Conservation (phyloP, 2,797 vertebrate species). For the Sphaeramia orbicularis region DNA sequence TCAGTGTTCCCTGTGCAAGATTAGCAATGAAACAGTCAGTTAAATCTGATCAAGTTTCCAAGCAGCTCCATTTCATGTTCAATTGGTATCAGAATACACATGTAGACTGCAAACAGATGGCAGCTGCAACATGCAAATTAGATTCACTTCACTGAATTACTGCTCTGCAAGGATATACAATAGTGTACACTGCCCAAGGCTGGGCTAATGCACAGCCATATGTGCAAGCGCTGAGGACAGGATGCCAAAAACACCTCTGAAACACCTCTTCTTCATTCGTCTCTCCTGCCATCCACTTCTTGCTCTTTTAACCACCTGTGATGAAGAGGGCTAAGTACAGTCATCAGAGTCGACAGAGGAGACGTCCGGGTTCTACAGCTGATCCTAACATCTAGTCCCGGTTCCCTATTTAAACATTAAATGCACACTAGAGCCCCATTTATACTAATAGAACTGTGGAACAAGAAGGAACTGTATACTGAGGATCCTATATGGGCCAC, state of each 20-base stretch:
- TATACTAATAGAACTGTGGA: conserved; percentile 25
- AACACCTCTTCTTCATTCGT: conserved; percentile 35
- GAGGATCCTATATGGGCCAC: neutral
- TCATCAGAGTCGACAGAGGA: conserved; percentile 37
- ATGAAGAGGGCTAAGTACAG: conserved; percentile 36
- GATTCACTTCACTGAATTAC: conserved; percentile 37
- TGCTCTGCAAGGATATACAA: conserved; percentile 36
- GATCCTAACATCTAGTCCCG: conserved; percentile 38
- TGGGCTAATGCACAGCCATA: conserved; percentile 20
- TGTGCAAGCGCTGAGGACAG: conserved; percentile 16
- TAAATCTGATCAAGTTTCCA: conserved; percentile 45
- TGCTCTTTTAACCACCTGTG: conserved; percentile 46
- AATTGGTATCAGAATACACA: conserved; percentile 43
- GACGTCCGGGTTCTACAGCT: conserved; percentile 33
- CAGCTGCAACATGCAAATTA: conserved; percentile 50
- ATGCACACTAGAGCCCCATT: conserved; percentile 33
- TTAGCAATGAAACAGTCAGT: conserved; percentile 53
- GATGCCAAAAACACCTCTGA: neutral
- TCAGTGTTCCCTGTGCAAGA: conserved; percentile 37
- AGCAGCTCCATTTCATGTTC: conserved; percentile 40
- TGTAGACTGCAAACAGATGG: conserved; percentile 56
- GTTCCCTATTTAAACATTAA: conserved; percentile 46
- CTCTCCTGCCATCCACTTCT: conserved; percentile 25
- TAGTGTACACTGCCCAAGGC: conserved; percentile 26
- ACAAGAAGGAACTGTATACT: conserved; percentile 19